Percentiles rank a stretch among this genome's conserved stretches.
Evolutionary conservation across 2,888 invertebrate genomes (phyloP).

Genomic region (Athalia rosae): DNA sequence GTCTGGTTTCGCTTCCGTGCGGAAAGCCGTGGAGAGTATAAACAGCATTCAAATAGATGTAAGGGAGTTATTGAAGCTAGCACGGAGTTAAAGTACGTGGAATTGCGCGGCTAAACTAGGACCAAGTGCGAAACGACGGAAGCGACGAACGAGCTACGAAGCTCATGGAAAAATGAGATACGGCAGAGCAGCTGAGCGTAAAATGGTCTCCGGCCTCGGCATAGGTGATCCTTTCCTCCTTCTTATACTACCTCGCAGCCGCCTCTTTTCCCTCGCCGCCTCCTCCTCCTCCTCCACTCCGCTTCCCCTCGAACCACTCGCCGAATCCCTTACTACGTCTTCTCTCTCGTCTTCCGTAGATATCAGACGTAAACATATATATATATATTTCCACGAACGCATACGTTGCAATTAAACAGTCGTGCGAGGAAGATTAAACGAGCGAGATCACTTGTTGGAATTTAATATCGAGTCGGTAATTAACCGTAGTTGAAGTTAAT

Average conservation of each 20-base stretch:
- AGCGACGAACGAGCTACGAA: constrained; percentile 52
- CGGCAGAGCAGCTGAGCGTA: constrained; percentile 70
- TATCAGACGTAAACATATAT: not conserved
- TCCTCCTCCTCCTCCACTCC: constrained; percentile 10
- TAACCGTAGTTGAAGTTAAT: constrained; percentile 8
- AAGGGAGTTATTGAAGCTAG: constrained; percentile 27
- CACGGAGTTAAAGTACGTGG: constrained; percentile 54
- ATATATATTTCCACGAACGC: constrained; percentile 8
- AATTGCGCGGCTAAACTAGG: constrained; percentile 51
- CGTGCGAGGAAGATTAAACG: not conserved
- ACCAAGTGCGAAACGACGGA: constrained; percentile 46
- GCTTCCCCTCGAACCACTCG: constrained; percentile 50
- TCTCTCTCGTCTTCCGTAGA: constrained; percentile 3
- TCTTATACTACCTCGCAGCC: constrained; percentile 24
- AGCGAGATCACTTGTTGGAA: constrained; percentile 12
- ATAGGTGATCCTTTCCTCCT: constrained; percentile 36
- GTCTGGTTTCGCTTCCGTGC: not conserved
- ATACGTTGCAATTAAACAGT: constrained; percentile 11
- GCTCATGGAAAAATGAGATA: constrained; percentile 68
- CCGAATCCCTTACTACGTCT: constrained; percentile 39
- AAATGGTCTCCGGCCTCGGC: constrained; percentile 65
- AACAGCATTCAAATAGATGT: constrained; percentile 20
- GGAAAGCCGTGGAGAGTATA: not conserved
- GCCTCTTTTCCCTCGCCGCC: constrained; percentile 45
- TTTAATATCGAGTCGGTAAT: constrained; percentile 19